These are phyloP conservation scores for Drosophila ironensis DNA, from an alignment of 1,140 invertebrate species.

Conservation along the genomic window DNA sequence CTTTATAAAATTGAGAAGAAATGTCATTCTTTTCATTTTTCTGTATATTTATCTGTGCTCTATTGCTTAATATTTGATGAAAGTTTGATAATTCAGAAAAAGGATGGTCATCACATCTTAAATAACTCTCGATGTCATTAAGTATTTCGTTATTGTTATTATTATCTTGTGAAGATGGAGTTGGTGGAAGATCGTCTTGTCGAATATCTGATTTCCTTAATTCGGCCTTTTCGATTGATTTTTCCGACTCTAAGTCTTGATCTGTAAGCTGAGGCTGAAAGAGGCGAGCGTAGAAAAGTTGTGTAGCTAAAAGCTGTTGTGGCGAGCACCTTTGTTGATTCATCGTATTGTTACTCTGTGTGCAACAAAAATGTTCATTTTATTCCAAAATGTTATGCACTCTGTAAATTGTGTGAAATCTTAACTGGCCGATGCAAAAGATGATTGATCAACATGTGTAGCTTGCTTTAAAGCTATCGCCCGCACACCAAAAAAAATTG, in stretches of 20 bases:
- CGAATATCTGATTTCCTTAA: slow-evolving; percentile 21
- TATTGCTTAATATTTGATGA: not conserved
- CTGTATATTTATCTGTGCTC: slow-evolving; percentile 2
- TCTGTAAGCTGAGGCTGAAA: slow-evolving; percentile 40
- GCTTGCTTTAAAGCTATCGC: too few relatives aligned
- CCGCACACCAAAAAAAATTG: too few relatives aligned
- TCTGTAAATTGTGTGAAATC: not conserved
- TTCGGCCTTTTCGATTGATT: slow-evolving; percentile 6
- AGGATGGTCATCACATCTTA: slow-evolving; percentile 13
- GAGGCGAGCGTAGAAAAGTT: slow-evolving; percentile 55
- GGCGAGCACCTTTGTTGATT: slow-evolving; percentile 33
- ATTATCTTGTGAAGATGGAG: slow-evolving; percentile 43
- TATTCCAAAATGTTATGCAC: not conserved
- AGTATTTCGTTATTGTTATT: slow-evolving; percentile 51
- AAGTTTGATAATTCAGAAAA: slow-evolving; percentile 6
- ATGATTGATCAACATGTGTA: too few relatives aligned
- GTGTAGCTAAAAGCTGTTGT: slow-evolving; percentile 53
- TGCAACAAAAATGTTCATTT: slow-evolving; percentile 29
- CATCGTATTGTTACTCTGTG: slow-evolving; percentile 33
- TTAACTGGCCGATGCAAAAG: too few relatives aligned
- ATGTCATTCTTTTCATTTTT: not conserved
- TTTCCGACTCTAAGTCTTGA: not conserved
- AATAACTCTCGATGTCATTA: slow-evolving; percentile 7
- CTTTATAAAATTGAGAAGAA: not conserved
- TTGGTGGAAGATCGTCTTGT: slow-evolving; percentile 10